Percentiles rank a stretch among this genome's conserved stretches.
These are phyloP conservation scores for Crotalus helleri DNA, from an alignment of 2,113 vertebrate species.

Conservation along the genomic window DNA sequence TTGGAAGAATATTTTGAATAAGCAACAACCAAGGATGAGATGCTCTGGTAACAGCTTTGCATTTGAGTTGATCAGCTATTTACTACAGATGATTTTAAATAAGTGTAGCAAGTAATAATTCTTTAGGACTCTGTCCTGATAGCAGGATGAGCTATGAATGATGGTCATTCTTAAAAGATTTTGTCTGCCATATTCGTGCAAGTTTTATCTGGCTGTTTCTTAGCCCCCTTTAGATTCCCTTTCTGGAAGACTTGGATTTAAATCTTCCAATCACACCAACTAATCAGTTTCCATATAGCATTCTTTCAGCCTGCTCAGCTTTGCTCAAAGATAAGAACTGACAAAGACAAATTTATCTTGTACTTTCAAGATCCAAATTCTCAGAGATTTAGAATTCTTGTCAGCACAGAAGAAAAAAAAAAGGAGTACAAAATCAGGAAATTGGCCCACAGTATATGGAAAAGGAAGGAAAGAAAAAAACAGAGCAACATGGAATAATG, in stretches of 20 bases:
- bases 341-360: neutral
- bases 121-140: neutral
- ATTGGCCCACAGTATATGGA: neutral
- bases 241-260: neutral
- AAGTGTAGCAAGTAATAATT: slow-evolving; percentile 7
- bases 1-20: neutral
- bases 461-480: neutral
- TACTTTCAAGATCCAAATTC: neutral
- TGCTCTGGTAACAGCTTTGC: neutral
- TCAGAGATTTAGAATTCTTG: neutral
- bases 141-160: slow-evolving; percentile 7
- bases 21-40: neutral
- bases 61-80: neutral
- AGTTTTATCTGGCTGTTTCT: neutral
- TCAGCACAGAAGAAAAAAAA: neutral
- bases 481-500: neutral
- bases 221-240: neutral
- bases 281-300: neutral
- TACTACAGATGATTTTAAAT: neutral
- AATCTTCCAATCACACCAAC: neutral
- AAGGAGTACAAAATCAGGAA: neutral
- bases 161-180: slow-evolving; percentile 17
- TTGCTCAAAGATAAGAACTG: neutral
- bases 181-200: neutral
- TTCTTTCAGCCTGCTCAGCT: neutral